These are phyloP conservation scores for Sphecodes monilicornis DNA, from an alignment of 2,888 invertebrate species.

Conservation along the genomic window DNA sequence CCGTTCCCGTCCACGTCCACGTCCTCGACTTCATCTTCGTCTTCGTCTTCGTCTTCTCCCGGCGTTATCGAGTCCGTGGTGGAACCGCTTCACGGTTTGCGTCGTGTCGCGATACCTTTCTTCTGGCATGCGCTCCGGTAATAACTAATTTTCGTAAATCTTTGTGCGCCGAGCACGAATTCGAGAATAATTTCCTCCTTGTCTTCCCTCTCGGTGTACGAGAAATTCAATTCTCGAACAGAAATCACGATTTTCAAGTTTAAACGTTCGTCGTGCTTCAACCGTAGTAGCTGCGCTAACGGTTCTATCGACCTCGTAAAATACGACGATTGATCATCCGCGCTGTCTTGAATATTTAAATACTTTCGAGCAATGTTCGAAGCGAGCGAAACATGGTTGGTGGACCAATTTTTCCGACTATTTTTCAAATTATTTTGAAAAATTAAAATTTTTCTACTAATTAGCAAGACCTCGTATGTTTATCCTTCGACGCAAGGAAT, in stretches of 20 bases:
- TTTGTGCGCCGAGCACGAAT: background rate
- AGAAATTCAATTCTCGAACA: background rate
- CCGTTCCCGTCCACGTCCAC: background rate
- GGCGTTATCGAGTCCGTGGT: background rate
- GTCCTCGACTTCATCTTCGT: background rate
- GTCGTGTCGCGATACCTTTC: background rate
- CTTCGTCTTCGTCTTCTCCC: background rate
- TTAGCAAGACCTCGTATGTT: background rate
- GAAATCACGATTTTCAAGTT: background rate
- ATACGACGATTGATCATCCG: background rate
- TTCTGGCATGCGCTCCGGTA: background rate
- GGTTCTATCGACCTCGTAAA: background rate
- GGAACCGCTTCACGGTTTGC: slow-evolving; percentile 16
- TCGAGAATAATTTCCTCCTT: background rate
- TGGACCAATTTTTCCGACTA: background rate
- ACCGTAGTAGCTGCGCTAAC: background rate
- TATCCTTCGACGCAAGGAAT: background rate
- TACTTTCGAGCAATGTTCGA: background rate
- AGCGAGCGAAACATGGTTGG: background rate
- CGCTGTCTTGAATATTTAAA: background rate
- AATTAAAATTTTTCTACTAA: background rate
- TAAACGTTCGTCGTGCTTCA: background rate
- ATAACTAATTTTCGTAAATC: background rate
- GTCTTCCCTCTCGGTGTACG: background rate
- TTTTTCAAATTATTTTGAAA: background rate